Evolutionary conservation across 2,113 vertebrate species (phyloP).

Genomic region (Nycticorax nycticorax): DNA sequence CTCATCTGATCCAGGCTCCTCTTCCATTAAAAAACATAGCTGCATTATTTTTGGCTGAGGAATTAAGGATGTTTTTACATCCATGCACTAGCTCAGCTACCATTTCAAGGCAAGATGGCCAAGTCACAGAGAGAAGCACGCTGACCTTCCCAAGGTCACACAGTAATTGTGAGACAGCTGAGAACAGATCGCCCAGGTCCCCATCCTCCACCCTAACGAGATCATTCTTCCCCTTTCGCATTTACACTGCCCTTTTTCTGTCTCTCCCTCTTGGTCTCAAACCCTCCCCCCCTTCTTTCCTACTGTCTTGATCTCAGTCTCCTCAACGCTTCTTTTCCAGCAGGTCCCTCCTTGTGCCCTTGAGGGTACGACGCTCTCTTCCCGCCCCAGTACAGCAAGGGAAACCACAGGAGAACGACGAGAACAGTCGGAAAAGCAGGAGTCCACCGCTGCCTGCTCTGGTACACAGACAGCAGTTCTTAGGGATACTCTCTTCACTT

Average conservation of each 20-base stretch:
- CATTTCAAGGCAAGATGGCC: conserved; percentile 21
- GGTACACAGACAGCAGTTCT: not conserved
- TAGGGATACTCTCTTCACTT: not conserved
- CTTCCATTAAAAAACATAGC: not conserved
- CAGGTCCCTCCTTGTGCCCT: not conserved
- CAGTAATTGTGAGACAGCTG: not conserved
- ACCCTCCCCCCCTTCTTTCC: fast-evolving
- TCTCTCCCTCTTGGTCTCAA: not conserved
- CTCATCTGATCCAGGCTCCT: not conserved
- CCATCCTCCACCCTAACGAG: not conserved
- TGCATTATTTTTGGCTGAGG: not conserved
- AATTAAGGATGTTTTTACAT: not conserved
- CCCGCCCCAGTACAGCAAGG: not conserved
- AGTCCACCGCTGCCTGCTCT: not conserved
- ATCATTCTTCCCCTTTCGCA: not conserved
- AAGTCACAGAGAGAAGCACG: conserved; percentile 1
- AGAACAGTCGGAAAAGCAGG: not conserved
- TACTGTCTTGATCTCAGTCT: not conserved
- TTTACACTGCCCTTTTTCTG: not conserved
- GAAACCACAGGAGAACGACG: not conserved
- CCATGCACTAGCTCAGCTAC: not conserved
- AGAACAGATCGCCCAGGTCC: not conserved
- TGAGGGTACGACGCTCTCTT: not conserved
- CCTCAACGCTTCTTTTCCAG: not conserved
- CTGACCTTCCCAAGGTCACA: not conserved